Base-by-base conservation (phyloP, 2,113 vertebrate species). In the Bungarus multicinctus region DNA sequence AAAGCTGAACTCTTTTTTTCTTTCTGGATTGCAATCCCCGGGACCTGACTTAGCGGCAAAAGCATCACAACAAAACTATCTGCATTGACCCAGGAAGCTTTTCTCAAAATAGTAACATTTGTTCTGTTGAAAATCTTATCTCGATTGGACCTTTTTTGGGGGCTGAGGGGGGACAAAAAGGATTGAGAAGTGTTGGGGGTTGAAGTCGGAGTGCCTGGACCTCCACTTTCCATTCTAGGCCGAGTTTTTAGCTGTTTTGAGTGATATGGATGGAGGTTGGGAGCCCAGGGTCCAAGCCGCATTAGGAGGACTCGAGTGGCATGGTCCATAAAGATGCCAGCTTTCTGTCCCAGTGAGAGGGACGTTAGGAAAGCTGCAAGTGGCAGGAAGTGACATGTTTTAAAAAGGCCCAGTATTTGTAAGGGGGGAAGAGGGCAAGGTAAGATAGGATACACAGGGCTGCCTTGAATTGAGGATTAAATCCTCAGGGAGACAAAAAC, bases 341-440 rank as follows among this genome's bases (percentile, higher is more conserved):
- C 64, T 34, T 74, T 18, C 64, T 0, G 14, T 34, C 14, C 64
- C 64, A 18, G 5, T 7, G n/a, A 74, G 58, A 12, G 27, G 58
- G 25, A 10, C n/a, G 0, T 10, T 4, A 14, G 14, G 64, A 18
- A 34, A 39, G n/a, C 69, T 81, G 16, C 2, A 20, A 20, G n/a
- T 34, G 39, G 2, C 6, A 20, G 18, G 69, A 39, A n/a, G 20
- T 34, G 69, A n/a, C 1, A 7, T 0, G 2, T 39, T 39, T 81
- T 1, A 7, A 39, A 81, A 39, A 81, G 16, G 2, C 16, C 34
- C 69, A 8, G 18, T 39, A 22, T 81, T 39, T 20, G 6, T 39
- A 81, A 34, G 3, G 27, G 58, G 9, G 4, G 4, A n/a, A n/a
- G n/a, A n/a, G n/a, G n/a, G 27, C 60, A 69, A 34, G 14, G 30